Percentiles rank a stretch among this genome's conserved stretches.
phyloP scores from a whole-genome alignment of 2,113 vertebrate genomes.

The Myiozetetes cayanensis region DNA sequence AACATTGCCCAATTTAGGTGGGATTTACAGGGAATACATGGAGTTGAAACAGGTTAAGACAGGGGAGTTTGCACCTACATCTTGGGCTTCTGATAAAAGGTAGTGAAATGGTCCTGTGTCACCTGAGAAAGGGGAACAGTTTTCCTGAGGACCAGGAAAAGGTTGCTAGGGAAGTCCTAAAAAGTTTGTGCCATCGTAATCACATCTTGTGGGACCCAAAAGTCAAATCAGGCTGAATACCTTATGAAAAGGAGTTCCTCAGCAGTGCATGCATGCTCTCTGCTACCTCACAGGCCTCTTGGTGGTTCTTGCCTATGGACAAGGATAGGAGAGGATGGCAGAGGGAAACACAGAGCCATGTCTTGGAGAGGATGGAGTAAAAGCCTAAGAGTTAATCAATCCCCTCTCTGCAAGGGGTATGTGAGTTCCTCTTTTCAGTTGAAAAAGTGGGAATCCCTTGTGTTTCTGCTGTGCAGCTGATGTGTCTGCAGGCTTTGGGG shows the following conservation, averaged over 20 bases:
- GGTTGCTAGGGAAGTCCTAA: not conserved
- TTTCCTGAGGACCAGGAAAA: not conserved
- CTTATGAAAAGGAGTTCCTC: not conserved
- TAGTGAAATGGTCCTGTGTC: not conserved
- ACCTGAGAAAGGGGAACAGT: not conserved
- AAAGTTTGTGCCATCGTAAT: not conserved
- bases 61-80: not conserved
- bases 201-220: not conserved
- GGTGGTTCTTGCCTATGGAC: not conserved
- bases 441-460: not conserved
- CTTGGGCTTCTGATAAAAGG: not conserved
- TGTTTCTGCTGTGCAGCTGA: not conserved
- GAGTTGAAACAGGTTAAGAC: not conserved
- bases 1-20: not conserved
- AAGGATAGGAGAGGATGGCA: not conserved
- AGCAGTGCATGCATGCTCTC: accelerated
- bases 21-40: not conserved
- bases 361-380: not conserved
- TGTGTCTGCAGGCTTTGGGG: not conserved
- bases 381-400: not conserved
- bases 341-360: not conserved
- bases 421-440: not conserved
- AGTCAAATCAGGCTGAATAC: not conserved
- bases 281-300: not conserved
- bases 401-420: not conserved